Evolutionary conservation across 2,113 vertebrate species (phyloP).

Genomic region (Vulpes vulpes): DNA sequence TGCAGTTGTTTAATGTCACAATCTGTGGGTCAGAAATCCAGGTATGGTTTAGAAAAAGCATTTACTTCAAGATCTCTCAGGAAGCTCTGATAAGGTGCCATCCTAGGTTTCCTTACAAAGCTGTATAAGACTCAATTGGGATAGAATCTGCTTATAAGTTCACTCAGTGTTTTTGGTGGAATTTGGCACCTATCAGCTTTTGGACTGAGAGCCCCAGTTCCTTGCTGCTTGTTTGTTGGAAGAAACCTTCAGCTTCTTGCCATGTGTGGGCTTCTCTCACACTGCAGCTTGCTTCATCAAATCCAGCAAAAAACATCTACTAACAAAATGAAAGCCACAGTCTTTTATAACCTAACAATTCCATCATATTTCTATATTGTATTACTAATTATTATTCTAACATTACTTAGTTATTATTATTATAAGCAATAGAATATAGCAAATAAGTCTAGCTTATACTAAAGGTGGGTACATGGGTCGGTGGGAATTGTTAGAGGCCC

Average conservation of each 20-base stretch:
- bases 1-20: not conserved
- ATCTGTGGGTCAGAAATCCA: not conserved
- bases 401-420: too few species aligned
- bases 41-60: not conserved
- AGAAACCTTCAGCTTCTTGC: not conserved
- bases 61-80: not conserved
- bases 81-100: not conserved
- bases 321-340: not conserved
- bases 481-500: not conserved
- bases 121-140: not conserved
- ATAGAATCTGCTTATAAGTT: not conserved
- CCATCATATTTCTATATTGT: not conserved
- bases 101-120: too few species aligned
- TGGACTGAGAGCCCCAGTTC: not conserved
- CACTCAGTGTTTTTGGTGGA: not conserved
- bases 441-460: not conserved
- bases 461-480: not conserved
- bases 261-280: not conserved
- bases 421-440: not conserved
- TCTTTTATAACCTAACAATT: not conserved
- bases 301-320: not conserved
- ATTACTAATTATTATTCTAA: not conserved
- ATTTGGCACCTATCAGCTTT: not conserved
- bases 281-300: not conserved
- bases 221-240: not conserved